Evolutionary conservation across 1,140 invertebrate species (phyloP).

Genomic region (Acromyrmex charruanus): DNA sequence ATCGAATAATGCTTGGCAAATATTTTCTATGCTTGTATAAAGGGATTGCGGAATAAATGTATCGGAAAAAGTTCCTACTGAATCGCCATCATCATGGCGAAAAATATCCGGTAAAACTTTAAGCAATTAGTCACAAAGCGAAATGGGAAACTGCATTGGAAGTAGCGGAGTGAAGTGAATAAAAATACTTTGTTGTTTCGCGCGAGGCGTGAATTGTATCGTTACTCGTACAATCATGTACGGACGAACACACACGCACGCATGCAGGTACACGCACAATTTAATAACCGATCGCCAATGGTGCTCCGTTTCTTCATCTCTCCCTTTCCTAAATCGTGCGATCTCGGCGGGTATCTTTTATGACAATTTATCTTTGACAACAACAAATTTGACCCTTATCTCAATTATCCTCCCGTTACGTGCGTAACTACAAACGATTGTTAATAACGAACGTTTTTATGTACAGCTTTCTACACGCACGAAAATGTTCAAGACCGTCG

Average conservation of each 20-base stretch:
- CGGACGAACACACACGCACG: not conserved
- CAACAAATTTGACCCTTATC: conserved; percentile 65
- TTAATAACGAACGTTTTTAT: conserved; percentile 59
- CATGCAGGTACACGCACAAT: not conserved
- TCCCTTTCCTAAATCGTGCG: not conserved
- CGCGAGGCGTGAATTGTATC: conserved; percentile 6
- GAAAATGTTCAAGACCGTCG: not conserved
- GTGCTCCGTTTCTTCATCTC: not conserved
- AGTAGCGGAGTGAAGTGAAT: conserved; percentile 24
- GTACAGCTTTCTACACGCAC: conserved; percentile 36
- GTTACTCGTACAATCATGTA: not conserved
- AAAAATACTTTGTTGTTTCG: conserved; percentile 46
- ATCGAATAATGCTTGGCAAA: conserved; percentile 1
- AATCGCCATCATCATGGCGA: conserved; percentile 31
- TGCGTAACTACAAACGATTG: conserved; percentile 52
- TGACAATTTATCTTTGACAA: conserved; percentile 70
- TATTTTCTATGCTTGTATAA: conserved; percentile 6
- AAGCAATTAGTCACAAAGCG: conserved; percentile 61
- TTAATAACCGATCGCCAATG: conserved; percentile 10
- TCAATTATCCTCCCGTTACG: conserved; percentile 23
- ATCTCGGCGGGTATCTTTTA: conserved; percentile 10
- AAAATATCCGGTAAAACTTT: conserved; percentile 56
- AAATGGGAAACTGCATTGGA: conserved; percentile 27
- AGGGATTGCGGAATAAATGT: conserved; percentile 33
- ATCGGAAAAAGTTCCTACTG: conserved; percentile 49